Percentiles rank a stretch among this genome's conserved stretches.
These are phyloP conservation scores for Pseudomyrmex concolor DNA, from an alignment of 1,140 invertebrate species.

Conservation along the genomic window DNA sequence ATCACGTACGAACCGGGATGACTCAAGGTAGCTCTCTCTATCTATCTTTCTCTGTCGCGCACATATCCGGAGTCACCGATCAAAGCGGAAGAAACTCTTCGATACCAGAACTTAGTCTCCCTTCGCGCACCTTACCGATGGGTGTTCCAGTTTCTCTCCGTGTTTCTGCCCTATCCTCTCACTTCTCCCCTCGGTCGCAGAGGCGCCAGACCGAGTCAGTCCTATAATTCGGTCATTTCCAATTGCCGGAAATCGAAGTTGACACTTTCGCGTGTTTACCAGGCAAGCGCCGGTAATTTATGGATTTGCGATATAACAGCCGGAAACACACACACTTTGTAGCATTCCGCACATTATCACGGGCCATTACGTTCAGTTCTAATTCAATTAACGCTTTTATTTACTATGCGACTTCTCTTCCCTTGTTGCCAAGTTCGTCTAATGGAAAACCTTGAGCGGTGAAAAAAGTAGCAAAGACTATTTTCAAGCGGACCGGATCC, in stretches of 20 bases:
- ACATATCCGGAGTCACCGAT: slow-evolving; percentile 29
- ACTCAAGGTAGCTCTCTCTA: slow-evolving; percentile 3
- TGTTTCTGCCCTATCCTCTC: neutral
- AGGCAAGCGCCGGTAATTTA: slow-evolving; percentile 41
- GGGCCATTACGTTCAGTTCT: slow-evolving; percentile 28
- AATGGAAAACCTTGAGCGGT: neutral
- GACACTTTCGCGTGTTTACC: slow-evolving; percentile 59
- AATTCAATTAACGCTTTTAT: slow-evolving; percentile 33
- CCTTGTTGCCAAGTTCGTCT: neutral
- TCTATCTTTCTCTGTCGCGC: neutral
- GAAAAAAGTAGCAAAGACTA: neutral
- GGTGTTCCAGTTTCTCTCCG: slow-evolving; percentile 40
- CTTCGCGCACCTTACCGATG: slow-evolving; percentile 24
- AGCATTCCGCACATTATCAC: slow-evolving; percentile 6
- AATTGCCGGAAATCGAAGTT: slow-evolving; percentile 47
- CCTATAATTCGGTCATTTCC: slow-evolving; percentile 54
- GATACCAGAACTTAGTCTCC: slow-evolving; percentile 51
- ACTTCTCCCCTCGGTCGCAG: neutral
- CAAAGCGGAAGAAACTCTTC: slow-evolving; percentile 58
- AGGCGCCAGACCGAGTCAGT: slow-evolving; percentile 25
- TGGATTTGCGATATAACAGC: slow-evolving; percentile 3
- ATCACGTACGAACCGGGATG: slow-evolving; percentile 1
- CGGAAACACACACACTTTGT: neutral
- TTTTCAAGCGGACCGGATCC: too few species aligned
- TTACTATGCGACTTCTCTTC: neutral